Evolutionary conservation across 2,113 vertebrate genomes (phyloP), one percentile per base, ranked within the genome.

Genomic region (Nothoprocta pentlandii): DNA sequence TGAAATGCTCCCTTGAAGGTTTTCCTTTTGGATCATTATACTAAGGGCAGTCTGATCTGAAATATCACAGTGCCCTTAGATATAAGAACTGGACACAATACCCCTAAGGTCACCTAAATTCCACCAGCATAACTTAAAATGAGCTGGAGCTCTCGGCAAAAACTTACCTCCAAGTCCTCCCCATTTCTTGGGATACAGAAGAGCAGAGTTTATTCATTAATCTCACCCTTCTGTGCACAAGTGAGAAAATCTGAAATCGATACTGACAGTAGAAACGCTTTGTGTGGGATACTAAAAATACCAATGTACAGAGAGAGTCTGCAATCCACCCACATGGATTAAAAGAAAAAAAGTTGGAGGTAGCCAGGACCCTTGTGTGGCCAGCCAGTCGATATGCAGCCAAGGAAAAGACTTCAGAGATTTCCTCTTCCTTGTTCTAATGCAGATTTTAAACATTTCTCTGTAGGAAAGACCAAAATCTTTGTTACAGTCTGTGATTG

Each of bases 121-220:
- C 39, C 30, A 32, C 16, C 30, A 58, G 30, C 28, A 32, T 58
- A 16, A 30, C 54, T 32, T 58, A 32, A 51, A 7, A 36, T 7
- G 22, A 92, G 23, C 28, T 41, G 56, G 28, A 73, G 47, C 47
- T 41, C 62, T 26, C 53, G 80, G 41, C 81, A 85, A 2, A 12
- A 79, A 63, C 34, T 67, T 71, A 69, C 2, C 73, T 62, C 42
- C 34, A 92, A 92, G 63, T 39, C 5, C 21, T 39, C 36, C 49
- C 49, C 49, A 49, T 49, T 49, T 23, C 49, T 23, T 75, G 42
- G 77, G 83, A 93, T 42, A 76, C 47, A 59, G 82, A 79, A 89
- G 15, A 93, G 46, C 7, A 85, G 70, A 87, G 56, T 53, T 92
- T 85, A 82, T 90, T 87, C 81, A 89, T 94, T 83, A 92, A 87